Conservation (phyloP, 2,888 invertebrate species). For the Xiphydria camelus region DNA sequence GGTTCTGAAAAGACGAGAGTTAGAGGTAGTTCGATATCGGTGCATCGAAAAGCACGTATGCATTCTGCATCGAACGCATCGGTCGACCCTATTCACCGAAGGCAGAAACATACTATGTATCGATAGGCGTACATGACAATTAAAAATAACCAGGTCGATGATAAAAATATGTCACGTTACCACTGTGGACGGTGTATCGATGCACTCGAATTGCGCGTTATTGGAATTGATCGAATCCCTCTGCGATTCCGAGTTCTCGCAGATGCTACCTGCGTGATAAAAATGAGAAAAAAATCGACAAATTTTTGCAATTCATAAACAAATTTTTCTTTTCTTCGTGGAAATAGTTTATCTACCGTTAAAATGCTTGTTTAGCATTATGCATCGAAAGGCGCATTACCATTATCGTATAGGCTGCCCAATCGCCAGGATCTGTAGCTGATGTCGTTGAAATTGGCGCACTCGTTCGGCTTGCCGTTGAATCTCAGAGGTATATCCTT, state of each 20-base stretch:
- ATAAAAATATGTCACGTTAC: too few species aligned
- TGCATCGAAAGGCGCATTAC: too few species aligned
- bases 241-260: constrained; percentile 37
- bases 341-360: too few species aligned
- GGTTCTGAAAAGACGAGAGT: constrained; percentile 42
- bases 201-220: constrained; percentile 29
- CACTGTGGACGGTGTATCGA: constrained; percentile 40
- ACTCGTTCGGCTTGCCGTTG: constrained; percentile 34
- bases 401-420: constrained; percentile 52
- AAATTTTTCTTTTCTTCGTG: too few species aligned
- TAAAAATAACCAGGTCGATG: too few species aligned
- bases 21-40: too few species aligned
- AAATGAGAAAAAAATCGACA: background rate
- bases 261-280: constrained; percentile 38
- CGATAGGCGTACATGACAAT: too few species aligned
- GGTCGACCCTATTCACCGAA: too few species aligned
- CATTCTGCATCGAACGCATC: too few species aligned
- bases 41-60: too few species aligned
- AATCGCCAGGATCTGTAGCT: constrained; percentile 55
- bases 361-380: too few species aligned
- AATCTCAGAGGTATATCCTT: constrained; percentile 15
- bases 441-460: constrained; percentile 47
- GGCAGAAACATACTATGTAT: too few species aligned
- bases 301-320: background rate
- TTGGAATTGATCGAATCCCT: constrained; percentile 40